Percentiles rank a stretch among this genome's conserved stretches.
Evolutionary conservation across 2,797 vertebrate species (phyloP).

Genomic region (Bovichtus diacanthus): DNA sequence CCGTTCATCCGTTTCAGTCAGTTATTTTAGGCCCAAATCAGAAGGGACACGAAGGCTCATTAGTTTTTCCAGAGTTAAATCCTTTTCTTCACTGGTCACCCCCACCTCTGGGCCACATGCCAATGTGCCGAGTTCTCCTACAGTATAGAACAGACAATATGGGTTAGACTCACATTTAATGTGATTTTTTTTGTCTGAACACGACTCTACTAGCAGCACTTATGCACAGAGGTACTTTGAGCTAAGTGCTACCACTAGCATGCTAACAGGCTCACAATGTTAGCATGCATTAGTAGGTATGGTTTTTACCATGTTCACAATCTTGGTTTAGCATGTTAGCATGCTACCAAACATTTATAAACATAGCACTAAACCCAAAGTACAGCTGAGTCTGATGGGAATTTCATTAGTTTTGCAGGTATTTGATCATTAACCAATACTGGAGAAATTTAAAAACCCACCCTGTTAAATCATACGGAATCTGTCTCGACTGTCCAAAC

Average conservation of each 20-base stretch:
- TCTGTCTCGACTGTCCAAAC: too few species aligned
- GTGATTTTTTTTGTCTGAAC: not conserved
- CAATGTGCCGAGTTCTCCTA: slow-evolving; percentile 71
- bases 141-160: slow-evolving; percentile 41
- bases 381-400: not conserved
- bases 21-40: slow-evolving; percentile 61
- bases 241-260: not conserved
- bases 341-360: not conserved
- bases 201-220: not conserved
- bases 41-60: slow-evolving; percentile 67
- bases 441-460: not conserved
- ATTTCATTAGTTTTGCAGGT: slow-evolving; percentile 3
- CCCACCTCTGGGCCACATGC: slow-evolving; percentile 54
- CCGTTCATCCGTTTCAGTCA: slow-evolving; percentile 61
- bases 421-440: not conserved
- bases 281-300: not conserved
- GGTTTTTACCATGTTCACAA: not conserved
- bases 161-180: slow-evolving; percentile 35
- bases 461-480: too few species aligned
- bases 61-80: slow-evolving; percentile 64
- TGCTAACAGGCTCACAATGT: not conserved
- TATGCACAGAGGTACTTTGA: not conserved
- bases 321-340: not conserved
- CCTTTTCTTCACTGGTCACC: slow-evolving; percentile 66
- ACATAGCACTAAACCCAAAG: not conserved